Evolutionary conservation across 2,113 vertebrate species (phyloP).

Genomic region (Channa argus): DNA sequence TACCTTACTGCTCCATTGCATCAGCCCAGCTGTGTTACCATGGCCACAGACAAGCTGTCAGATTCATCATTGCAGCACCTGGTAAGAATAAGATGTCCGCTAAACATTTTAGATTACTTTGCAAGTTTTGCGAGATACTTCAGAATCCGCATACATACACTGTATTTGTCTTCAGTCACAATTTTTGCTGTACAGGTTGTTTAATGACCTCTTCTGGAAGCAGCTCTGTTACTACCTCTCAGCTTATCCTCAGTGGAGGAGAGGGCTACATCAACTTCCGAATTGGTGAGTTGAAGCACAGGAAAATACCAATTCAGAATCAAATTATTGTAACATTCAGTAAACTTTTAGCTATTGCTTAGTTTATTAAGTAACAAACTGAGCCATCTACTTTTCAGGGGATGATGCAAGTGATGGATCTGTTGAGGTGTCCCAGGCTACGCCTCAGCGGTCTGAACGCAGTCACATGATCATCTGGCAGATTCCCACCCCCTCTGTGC

Average conservation of each 20-base stretch:
- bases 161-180: slow-evolving; percentile 4
- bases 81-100: slow-evolving; percentile 54
- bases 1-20: slow-evolving; percentile 80
- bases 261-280: slow-evolving; percentile 89
- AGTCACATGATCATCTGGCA: slow-evolving; percentile 88
- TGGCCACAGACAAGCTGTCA: slow-evolving; percentile 84
- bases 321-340: too few relatives aligned
- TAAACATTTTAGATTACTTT: background rate
- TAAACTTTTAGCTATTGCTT: background rate
- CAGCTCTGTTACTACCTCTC: slow-evolving; percentile 71
- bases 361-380: slow-evolving; percentile 10
- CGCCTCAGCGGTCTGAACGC: slow-evolving; percentile 80
- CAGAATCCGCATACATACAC: background rate
- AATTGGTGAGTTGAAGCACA: slow-evolving; percentile 80
- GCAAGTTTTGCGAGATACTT: background rate
- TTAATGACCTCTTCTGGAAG: slow-evolving; percentile 70
- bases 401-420: slow-evolving; percentile 80
- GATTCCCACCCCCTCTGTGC: slow-evolving; percentile 58
- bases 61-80: slow-evolving; percentile 82
- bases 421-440: slow-evolving; percentile 62
- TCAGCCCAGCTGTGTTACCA: slow-evolving; percentile 84
- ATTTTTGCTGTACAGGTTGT: slow-evolving; percentile 72
- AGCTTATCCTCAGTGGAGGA: slow-evolving; percentile 87
- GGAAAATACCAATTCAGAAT: background rate
- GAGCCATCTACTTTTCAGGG: slow-evolving; percentile 62